phyloP scores from a whole-genome alignment of 2,888 invertebrate species.

The Microchrysa polita region DNA sequence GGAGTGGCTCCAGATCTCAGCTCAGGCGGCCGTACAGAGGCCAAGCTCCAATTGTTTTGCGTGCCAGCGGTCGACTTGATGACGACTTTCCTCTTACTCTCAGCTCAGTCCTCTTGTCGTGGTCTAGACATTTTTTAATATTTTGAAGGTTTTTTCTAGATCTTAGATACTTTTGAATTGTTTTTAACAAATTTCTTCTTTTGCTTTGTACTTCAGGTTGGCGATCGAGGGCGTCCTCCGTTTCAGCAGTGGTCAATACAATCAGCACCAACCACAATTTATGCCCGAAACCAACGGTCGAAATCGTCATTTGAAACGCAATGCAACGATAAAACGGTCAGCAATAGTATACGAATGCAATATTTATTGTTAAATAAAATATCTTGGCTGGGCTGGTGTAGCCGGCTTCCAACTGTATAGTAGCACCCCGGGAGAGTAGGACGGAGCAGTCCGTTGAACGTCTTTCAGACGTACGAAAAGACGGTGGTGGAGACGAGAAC shows the following conservation, averaged over 20 bases:
- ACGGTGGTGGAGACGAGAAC: slow-evolving; percentile 32
- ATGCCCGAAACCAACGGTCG: too few relatives aligned
- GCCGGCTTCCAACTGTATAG: neutral
- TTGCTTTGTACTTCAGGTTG: slow-evolving; percentile 4
- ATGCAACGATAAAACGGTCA: slow-evolving; percentile 3
- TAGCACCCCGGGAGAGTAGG: too few relatives aligned
- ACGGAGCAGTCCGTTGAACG: too few relatives aligned
- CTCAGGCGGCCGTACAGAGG: too few relatives aligned
- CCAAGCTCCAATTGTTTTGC: slow-evolving; percentile 18
- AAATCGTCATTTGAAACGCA: neutral
- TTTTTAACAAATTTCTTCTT: slow-evolving; percentile 12
- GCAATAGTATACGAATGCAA: neutral
- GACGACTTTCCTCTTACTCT: neutral
- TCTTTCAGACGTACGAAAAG: slow-evolving; percentile 20
- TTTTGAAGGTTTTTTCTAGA: neutral
- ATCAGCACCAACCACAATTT: neutral
- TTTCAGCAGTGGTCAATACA: neutral
- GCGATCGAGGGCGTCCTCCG: neutral
- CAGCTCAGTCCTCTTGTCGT: neutral
- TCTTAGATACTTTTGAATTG: neutral
- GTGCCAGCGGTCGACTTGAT: neutral
- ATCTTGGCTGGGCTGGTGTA: slow-evolving; percentile 15
- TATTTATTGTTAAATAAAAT: neutral
- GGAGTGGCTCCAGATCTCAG: too few relatives aligned
- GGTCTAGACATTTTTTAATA: neutral